Base-by-base conservation (phyloP, 2,113 vertebrate species). In the Aix galericulata region DNA sequence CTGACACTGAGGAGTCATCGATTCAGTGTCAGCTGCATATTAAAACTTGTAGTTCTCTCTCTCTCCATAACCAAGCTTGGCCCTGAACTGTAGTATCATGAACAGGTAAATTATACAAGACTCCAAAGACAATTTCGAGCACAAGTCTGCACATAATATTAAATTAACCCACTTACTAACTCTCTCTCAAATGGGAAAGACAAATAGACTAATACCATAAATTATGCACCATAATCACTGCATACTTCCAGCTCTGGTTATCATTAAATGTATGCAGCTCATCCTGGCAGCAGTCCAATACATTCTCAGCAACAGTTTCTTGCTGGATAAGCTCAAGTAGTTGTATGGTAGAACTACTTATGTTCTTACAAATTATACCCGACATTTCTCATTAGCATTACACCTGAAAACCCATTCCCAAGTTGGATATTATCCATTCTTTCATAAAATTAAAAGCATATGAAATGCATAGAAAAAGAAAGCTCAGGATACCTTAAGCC, bases 351-450 rank as follows among this genome's bases (percentile, higher is more conserved):
- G 69, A 90, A 87, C 55, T 88, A 67, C 36, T 85, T 69, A 42
- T 38, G 86, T 76, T 80, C 75, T 88, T 89, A 88, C 82, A 95
- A 91, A 95, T 91, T 46, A 80, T 56, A 93, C 42, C 31, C 77
- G 86, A 76, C 82, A 80, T 52, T 95, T 91, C 72, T 95, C 75
- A 91, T 92, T 80, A 67, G 34, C 50, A 58, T 79, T 93, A 72
- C 53, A 93, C 84, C 84, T 85, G 74, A 94, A 94, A 92, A 73
- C 21, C 69, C n/a, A 74, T 72, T 82, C 87, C 69, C 48, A 77
- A 86, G 32, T 14, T 82, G 75, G 62, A 73, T 86, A 34, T 77
- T 89, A 83, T 32, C 44, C 4, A 3, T 64, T 88, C 56, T 32
- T 82, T 95, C 58, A 80, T 67, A 64, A 83, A 94, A 83, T 62